Percentiles rank a stretch among this genome's conserved stretches.
These are phyloP conservation scores for Empidonax alnorum DNA, from an alignment of 2,113 vertebrate species.

Conservation along the genomic window DNA sequence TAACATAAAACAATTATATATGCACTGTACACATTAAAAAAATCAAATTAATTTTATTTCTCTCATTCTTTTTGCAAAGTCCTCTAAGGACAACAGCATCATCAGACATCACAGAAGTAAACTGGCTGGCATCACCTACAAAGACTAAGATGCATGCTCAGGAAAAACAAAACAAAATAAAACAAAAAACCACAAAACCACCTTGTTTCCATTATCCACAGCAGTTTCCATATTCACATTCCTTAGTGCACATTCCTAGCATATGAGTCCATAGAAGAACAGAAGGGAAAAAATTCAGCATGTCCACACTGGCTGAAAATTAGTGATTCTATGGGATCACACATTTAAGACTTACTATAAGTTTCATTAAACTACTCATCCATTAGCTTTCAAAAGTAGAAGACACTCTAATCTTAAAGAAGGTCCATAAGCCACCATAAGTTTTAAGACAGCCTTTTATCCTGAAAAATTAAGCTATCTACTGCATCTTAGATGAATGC, in stretches of 20 bases:
- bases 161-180: neutral
- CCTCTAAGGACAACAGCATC: neutral
- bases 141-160: neutral
- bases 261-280: neutral
- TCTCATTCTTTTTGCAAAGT: neutral
- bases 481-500: neutral
- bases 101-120: neutral
- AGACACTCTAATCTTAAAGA: neutral
- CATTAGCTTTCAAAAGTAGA: neutral
- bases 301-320: neutral
- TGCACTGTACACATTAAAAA: neutral
- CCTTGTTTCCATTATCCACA: neutral
- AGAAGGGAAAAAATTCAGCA: neutral
- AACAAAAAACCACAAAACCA: neutral
- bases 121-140: neutral
- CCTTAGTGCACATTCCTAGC: neutral
- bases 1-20: neutral
- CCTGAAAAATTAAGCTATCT: neutral
- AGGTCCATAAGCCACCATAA: neutral
- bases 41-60: neutral
- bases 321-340: neutral
- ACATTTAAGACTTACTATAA: neutral
- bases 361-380: neutral
- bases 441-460: neutral
- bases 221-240: neutral